Conservation (phyloP, 2,113 vertebrate genomes). For the Paracanthobrama guichenoti region DNA sequence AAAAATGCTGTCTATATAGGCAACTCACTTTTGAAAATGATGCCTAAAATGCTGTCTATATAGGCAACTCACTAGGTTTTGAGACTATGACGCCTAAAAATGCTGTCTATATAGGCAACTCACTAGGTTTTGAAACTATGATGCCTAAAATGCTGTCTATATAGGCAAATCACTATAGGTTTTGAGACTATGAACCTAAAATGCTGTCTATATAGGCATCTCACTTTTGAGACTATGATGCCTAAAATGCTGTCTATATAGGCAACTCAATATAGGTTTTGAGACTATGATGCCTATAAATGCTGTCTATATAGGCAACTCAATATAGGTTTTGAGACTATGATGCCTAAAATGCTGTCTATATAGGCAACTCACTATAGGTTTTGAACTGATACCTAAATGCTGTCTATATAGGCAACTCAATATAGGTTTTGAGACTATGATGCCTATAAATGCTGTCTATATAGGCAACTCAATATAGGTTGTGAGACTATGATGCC, state of each 20-base stretch:
- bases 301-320: not conserved
- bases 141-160: too few species aligned
- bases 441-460: too few species aligned
- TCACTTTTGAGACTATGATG: not conserved
- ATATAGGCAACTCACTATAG: not conserved
- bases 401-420: not conserved
- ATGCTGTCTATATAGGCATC: not conserved
- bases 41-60: too few species aligned
- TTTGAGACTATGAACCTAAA: not conserved
- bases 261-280: not conserved
- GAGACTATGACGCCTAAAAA: too few species aligned
- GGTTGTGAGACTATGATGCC: too few species aligned
- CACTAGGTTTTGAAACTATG: too few species aligned
- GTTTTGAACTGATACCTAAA: too few species aligned
- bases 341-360: not conserved
- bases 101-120: too few species aligned
- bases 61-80: too few species aligned
- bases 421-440: not conserved
- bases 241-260: not conserved
- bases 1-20: too few species aligned
- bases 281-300: not conserved
- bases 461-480: too few species aligned
- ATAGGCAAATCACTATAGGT: not conserved
- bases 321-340: not conserved
- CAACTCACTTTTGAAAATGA: too few species aligned